Base-by-base conservation (phyloP, 1,140 invertebrate species). In the Heliconius nattereri region DNA sequence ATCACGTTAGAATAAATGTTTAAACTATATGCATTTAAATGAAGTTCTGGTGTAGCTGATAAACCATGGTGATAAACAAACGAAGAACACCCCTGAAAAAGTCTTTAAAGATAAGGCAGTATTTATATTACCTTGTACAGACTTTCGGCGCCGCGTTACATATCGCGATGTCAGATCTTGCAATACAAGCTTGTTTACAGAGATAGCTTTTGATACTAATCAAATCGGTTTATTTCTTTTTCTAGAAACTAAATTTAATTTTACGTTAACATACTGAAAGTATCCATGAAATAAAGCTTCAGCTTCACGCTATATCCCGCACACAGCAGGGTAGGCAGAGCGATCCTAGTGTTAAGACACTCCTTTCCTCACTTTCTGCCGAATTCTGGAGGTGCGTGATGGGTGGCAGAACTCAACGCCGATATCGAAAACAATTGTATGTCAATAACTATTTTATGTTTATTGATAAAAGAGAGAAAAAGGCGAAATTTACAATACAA, bases 121-220 rank as follows among this genome's bases (percentile, higher is more conserved):
- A 40, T 78, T 78, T 78, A 78, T 72, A 78, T 73, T 78, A 78
- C 76, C 76, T 78, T 78, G 45, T 35, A 78, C 76, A 78, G 76
- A 78, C 76, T 78, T 70, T 54, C 19, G 76, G 76, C 76, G 76
- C 70, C 76, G 71, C 76, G 76, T 57, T 26, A 26, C 71, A 49
- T 78, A 78, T 78, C 76, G 45, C 29, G 19, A 19, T 40, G 70
- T 72, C 29, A 54, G 76, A 78, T 78, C 76, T 78, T 70, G 49
- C 45, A 72, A 72, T 78, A 79, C 40, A 70, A 73, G 29, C 23
- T 76, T 76, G 78, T 79, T 79, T 79, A 79, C 73, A 71, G 75
- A 75, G 73, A 76, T 71, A 71, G 37, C 72, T 72, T 79, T 74
- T 35, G 78, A 76, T 76, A 79, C 7, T 54, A 71, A 76, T 76